Percentiles rank a stretch among this genome's conserved stretches.
Evolutionary conservation across 2,797 vertebrate genomes (phyloP).

Genomic region (Pempheris klunzingeri): DNA sequence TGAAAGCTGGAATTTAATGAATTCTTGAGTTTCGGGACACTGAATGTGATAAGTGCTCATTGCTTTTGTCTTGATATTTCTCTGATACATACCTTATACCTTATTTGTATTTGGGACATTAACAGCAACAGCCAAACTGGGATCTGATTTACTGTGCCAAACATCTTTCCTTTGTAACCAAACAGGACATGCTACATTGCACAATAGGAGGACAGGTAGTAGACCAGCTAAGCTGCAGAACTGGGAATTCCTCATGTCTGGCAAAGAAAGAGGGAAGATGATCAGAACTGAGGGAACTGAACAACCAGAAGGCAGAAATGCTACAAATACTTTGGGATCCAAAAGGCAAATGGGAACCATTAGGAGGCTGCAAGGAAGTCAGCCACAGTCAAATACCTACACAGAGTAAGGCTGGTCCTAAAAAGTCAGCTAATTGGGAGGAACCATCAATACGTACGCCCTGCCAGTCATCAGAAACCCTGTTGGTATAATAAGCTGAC

Average conservation of each 20-base stretch:
- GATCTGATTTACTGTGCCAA: conserved; percentile 14
- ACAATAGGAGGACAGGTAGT: conserved; percentile 8
- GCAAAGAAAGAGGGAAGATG: conserved; percentile 18
- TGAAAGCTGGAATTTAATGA: neutral
- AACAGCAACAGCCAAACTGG: conserved; percentile 7
- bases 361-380: too few relatives aligned
- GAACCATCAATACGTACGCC: too few relatives aligned
- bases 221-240: conserved; percentile 1
- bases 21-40: neutral
- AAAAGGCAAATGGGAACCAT: too few relatives aligned
- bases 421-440: too few relatives aligned
- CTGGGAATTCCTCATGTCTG: conserved; percentile 20
- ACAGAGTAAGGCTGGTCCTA: too few relatives aligned
- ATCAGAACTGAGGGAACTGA: too few relatives aligned
- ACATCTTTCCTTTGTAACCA: conserved; percentile 12
- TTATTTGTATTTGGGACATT: neutral
- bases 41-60: neutral
- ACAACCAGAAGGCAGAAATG: too few relatives aligned
- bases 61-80: neutral
- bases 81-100: neutral
- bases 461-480: too few relatives aligned
- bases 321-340: too few relatives aligned
- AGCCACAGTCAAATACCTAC: too few relatives aligned
- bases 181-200: conserved; percentile 1
- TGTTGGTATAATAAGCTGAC: too few relatives aligned